Evolutionary conservation across 1,140 invertebrate genomes (phyloP), one percentile per base, ranked within the genome.

Genomic region (Aricia agestis): DNA sequence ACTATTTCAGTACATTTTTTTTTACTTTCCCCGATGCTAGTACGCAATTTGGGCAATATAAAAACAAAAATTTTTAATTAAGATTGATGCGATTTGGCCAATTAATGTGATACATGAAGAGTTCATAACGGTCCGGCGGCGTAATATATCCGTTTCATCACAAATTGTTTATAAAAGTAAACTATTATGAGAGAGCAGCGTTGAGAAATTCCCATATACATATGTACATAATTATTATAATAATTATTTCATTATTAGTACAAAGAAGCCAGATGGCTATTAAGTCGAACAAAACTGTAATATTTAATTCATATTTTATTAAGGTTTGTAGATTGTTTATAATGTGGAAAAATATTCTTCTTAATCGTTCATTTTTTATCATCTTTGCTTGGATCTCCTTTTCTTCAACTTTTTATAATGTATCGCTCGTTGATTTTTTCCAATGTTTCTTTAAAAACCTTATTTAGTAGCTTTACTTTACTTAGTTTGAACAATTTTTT

Each of bases 51-150:
- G 72, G 76, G 78, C 80, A 83, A 73, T 73, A 75, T 80, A 76
- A 74, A 76, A 69, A 74, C 71, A 67, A 78, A 80, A 83, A 77
- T 66, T 73, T 74, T 77, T 84, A 83, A 83, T 80, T 82, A 83
- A 79, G 74, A 80, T 68, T 76, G 73, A 77, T 76, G 78, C 74
- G 75, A 66, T 76, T 74, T 78, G 76, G 73, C 76, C 81, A 82
- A 82, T 81, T 84, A 78, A 78, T 84, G 78, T 79, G 76, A 81
- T 83, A 78, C 78, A 78, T 74, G 70, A 75, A 73, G 76, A 75
- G 67, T 67, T 76, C 71, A 78, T 80, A 74, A 77, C 73, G 78
- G 72, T 71, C 68, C 71, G 73, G 72, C 68, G 63, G 65, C 73
- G 72, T 74, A 71, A 74, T 73, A 76, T 70, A 69, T 78, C 73